Base-by-base conservation (phyloP, 2,113 vertebrate genomes). In the Entomyzon cyanotis region DNA sequence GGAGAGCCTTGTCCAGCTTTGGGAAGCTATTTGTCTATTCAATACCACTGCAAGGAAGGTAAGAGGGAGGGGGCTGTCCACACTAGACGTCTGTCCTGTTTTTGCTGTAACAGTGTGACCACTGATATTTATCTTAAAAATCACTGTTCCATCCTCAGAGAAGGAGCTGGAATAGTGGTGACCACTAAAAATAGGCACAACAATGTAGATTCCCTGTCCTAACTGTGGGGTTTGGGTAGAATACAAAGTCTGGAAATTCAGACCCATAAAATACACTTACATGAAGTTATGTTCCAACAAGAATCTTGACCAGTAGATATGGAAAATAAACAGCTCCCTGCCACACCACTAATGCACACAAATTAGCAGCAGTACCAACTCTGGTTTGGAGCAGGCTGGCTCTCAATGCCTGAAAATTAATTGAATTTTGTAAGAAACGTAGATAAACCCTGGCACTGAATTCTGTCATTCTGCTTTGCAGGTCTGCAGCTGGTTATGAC, bases 21-120 rank as follows among this genome's bases (percentile, higher is more conserved):
- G 35, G 98, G 99, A 90, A 99, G 98, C 94, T 99, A 99, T 96
- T 97, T 99, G 77, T 99, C 98, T 84, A 90, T 99, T 85, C 98
- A 98, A 7, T 99, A 99, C 90, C 98, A 96, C 96, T 99, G 99
- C 97, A 98, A 95, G 97, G 98, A 99, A 94, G 99, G 99, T 99
- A 95, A 97, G 98, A 73, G 33, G 15, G 24, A 78, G 23, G 6
- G 21, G 1, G 2, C 39, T 89, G 35, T 23, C 50, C 44, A 13
- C 60, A 28, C 8, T 11, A 55, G 37, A 71, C 75, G 5, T 13
- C 31, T 59, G 13, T 15, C n/a, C 39, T 74, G n/a, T 23, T 77
- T 77, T 27, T 70, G n/a, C 64, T 90, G 19, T 67, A 60, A 50
- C 49, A 56, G 24, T 39, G 17, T 47, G 52, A 46, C 4, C 42